These are phyloP conservation scores for Urocolius indicus DNA, from an alignment of 2,113 vertebrate genomes.

Conservation along the genomic window DNA sequence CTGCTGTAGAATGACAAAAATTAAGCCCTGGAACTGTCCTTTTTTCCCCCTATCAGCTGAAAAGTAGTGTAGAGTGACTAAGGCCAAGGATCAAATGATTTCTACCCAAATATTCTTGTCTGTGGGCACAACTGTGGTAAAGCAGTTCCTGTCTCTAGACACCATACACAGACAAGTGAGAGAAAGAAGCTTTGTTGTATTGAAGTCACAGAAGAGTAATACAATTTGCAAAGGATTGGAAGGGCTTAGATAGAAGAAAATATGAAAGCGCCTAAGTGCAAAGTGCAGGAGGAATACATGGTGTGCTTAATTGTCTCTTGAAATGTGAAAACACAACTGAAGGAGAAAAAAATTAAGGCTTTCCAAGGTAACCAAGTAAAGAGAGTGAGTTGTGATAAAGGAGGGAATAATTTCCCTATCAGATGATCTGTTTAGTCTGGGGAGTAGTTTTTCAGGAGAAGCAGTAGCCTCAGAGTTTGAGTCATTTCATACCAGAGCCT, in stretches of 20 bases:
- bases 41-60: neutral
- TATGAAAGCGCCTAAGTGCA: neutral
- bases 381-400: neutral
- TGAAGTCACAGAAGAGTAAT: neutral
- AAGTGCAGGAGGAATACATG: neutral
- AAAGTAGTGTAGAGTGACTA: neutral
- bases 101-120: neutral
- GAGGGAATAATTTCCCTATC: neutral
- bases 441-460: neutral
- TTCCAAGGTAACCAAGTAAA: neutral
- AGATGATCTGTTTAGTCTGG: neutral
- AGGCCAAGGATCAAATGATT: neutral
- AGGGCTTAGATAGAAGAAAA: neutral
- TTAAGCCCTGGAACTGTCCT: neutral
- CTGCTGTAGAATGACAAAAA: neutral
- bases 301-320: neutral
- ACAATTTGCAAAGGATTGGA: neutral
- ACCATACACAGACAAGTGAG: neutral
- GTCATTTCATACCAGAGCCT: slow-evolving; percentile 23
- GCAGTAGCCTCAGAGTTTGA: slow-evolving; percentile 1
- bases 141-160: neutral
- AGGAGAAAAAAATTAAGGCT: neutral
- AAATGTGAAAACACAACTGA: neutral
- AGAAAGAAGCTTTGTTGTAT: neutral
- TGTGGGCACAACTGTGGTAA: neutral